These are phyloP conservation scores for Micrasema minimum DNA, from an alignment of 1,140 invertebrate species.

Conservation along the genomic window DNA sequence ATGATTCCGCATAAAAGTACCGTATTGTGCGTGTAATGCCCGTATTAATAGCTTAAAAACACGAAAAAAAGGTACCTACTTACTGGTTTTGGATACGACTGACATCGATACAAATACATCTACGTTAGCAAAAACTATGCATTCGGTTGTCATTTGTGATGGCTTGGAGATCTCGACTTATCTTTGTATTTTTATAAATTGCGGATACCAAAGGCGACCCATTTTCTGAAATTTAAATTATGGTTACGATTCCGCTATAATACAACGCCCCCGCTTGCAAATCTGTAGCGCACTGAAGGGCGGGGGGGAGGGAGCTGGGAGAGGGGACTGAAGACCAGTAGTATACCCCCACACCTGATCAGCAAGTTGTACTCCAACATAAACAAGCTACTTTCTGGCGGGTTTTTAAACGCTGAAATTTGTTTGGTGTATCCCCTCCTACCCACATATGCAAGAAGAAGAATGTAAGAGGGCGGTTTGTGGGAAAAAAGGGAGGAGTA, in stretches of 20 bases:
- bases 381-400: conserved; percentile 52
- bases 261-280: conserved; percentile 39
- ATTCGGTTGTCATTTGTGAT: no score
- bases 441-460: conserved; percentile 33
- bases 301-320: background rate
- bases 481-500: conserved; percentile 46
- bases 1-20: no score
- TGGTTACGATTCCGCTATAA: conserved; percentile 29
- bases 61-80: no score
- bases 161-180: conserved; percentile 36
- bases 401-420: conserved; percentile 53
- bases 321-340: background rate
- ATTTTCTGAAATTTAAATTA: conserved; percentile 47
- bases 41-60: no score
- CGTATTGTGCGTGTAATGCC: no score
- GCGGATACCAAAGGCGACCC: conserved; percentile 17
- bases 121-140: no score
- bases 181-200: conserved; percentile 8
- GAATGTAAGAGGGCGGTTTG: conserved; percentile 28
- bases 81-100: no score
- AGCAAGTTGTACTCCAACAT: conserved; percentile 52
- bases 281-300: conserved; percentile 41
- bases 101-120: no score
- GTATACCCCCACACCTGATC: conserved; percentile 26
- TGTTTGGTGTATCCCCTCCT: conserved; percentile 41